Base-by-base conservation (phyloP, 2,888 invertebrate species). In the Girardia tigrina region DNA sequence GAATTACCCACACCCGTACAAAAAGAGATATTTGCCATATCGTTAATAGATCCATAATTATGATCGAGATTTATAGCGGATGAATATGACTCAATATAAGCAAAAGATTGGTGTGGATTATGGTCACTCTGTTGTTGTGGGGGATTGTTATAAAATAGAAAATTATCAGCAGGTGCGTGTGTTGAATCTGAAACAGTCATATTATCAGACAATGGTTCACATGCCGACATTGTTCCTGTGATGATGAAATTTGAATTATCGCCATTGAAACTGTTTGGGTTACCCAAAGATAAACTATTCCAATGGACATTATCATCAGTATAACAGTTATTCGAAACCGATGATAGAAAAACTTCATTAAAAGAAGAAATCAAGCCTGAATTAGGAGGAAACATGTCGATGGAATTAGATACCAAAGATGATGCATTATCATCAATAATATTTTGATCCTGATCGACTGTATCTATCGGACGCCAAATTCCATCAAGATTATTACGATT, bases 401-500 rank as follows among this genome's bases (percentile, higher is more conserved):
- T 56, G 2, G 56, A 56, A 56, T 56, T 56, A 8, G 56, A 56
- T n/a, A 56, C 56, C n/a, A 56, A 56, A 16, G 20, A 20, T 23
- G 56, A 56, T 12, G 56, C 23, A 2, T 56, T n/a, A 8, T 56
- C 56, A 56, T 56, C 56, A 20, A 56, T 56, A 23, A 56, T 56
- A n/a, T 56, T 56, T 16, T n/a, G 8, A 56, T 56, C 56, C 4
- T 56, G 56, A 56, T 56, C 56, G 4, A 4, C n/a, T 4, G 56
- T 56, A 56, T 56, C 56, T 8, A 56, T 56, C n/a, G 56, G 56
- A 56, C 56, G 56, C 56, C 56, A 56, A 12, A 56, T 56, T 8
- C 56, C 56, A 56, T 56, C 56, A n/a, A 56, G 56, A 56, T 56
- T 56, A n/a, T 56, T 56, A 23, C 56, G 56, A 56, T 56, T 56